Evolutionary conservation across 2,888 invertebrate genomes (phyloP).

Genomic region (Pasiphila rectangulata): DNA sequence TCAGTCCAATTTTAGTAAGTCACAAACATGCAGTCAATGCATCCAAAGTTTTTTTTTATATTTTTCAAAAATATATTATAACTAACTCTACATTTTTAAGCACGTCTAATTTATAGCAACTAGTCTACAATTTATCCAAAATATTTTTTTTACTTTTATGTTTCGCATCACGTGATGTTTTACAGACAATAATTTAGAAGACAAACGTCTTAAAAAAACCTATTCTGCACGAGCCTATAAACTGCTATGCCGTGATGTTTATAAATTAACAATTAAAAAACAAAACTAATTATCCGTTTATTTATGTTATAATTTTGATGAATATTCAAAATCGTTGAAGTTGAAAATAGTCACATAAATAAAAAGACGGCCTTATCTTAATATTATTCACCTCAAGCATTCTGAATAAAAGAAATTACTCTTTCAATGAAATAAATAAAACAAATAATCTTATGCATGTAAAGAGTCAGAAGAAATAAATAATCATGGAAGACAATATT

Average conservation of each 20-base stretch:
- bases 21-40: slow-evolving; percentile 31
- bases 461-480: slow-evolving; percentile 34
- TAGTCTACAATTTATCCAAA: neutral
- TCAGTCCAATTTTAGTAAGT: slow-evolving; percentile 29
- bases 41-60: slow-evolving; percentile 22
- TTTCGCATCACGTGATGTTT: no score
- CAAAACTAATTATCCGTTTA: no score
- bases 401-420: slow-evolving; percentile 24
- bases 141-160: neutral
- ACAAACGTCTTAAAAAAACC: no score
- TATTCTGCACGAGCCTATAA: no score
- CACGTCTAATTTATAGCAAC: slow-evolving; percentile 6
- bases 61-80: slow-evolving; percentile 8
- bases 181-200: no score
- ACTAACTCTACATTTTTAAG: slow-evolving; percentile 3
- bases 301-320: neutral
- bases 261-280: no score
- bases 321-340: no score
- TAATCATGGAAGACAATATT: slow-evolving; percentile 40
- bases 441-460: slow-evolving; percentile 38
- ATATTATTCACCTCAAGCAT: neutral
- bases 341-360: no score
- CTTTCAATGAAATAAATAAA: slow-evolving; percentile 18
- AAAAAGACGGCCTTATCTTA: slow-evolving; percentile 3
- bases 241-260: no score